These are phyloP conservation scores for Ailurus styani DNA, from an alignment of 2,113 vertebrate genomes.

Conservation along the genomic window DNA sequence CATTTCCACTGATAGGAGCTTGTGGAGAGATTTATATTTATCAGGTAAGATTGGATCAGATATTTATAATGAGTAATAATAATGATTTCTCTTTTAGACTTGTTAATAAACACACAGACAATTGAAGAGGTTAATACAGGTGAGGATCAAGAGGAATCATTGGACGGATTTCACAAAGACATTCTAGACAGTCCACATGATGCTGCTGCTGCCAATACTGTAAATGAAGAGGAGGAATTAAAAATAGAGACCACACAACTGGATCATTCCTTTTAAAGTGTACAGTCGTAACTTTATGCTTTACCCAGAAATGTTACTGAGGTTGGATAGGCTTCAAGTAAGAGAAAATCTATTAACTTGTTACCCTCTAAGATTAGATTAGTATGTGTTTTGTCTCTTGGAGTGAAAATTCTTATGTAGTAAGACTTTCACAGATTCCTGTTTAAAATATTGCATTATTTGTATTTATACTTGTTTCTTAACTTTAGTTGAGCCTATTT, in stretches of 20 bases:
- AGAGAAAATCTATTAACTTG: not conserved
- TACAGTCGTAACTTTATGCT: not conserved
- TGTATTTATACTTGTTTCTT: constrained; percentile 9
- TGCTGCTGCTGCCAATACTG: not conserved
- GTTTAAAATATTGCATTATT: constrained; percentile 25
- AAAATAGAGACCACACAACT: not conserved
- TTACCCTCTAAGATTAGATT: not conserved
- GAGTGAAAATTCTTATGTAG: constrained; percentile 4
- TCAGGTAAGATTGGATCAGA: not conserved
- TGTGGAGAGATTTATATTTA: not conserved
- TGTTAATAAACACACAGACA: not conserved
- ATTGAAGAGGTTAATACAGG: constrained; percentile 27
- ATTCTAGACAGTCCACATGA: not conserved
- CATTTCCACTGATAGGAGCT: not conserved
- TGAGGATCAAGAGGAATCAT: not conserved
- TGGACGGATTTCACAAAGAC: not conserved
- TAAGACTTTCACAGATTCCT: not conserved
- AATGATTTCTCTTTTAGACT: constrained; percentile 55
- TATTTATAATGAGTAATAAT: not conserved
- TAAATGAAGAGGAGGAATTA: not conserved
- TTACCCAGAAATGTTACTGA: not conserved
- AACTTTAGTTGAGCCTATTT: not conserved
- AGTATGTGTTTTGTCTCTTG: not conserved
- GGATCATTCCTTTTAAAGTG: not conserved
- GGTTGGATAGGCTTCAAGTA: not conserved